These are phyloP conservation scores for Acestrorhynchus altus DNA, from an alignment of 2,797 vertebrate species.

Conservation along the genomic window DNA sequence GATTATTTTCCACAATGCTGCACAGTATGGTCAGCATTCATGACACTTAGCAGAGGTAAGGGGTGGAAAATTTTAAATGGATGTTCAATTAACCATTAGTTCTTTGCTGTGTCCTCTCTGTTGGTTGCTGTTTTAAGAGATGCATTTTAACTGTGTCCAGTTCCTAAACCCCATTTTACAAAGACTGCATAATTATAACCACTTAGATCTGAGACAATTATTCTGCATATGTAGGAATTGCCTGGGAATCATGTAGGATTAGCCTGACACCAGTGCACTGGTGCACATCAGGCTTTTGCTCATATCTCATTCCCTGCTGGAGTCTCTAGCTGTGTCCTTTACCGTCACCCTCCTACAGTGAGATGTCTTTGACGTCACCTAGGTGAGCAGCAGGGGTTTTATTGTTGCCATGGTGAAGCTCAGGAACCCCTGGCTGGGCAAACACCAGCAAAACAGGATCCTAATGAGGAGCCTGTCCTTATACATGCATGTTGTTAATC, in stretches of 20 bases:
- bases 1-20: too few relatives aligned
- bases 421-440: background rate
- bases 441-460: background rate
- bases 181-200: background rate
- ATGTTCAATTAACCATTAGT: too few relatives aligned
- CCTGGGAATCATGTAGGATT: background rate
- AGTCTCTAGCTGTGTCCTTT: conserved; percentile 16
- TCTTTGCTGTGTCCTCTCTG: too few relatives aligned
- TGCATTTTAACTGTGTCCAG: background rate
- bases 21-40: too few relatives aligned
- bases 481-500: background rate
- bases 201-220: background rate
- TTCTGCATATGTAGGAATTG: background rate
- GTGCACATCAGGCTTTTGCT: background rate
- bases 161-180: background rate
- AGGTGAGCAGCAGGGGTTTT: conserved; percentile 39
- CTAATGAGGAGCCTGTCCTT: conserved; percentile 27
- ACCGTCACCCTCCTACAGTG: conserved; percentile 2
- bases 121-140: background rate
- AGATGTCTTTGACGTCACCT: conserved; percentile 35
- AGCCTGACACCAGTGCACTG: background rate
- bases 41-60: too few relatives aligned
- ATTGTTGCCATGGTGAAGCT: conserved; percentile 55
- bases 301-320: background rate
- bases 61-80: too few relatives aligned